Percentiles rank a stretch among this genome's conserved stretches.
Evolutionary conservation across 2,797 vertebrate genomes (phyloP).

Genomic region (Lepilemur ruficaudatus): DNA sequence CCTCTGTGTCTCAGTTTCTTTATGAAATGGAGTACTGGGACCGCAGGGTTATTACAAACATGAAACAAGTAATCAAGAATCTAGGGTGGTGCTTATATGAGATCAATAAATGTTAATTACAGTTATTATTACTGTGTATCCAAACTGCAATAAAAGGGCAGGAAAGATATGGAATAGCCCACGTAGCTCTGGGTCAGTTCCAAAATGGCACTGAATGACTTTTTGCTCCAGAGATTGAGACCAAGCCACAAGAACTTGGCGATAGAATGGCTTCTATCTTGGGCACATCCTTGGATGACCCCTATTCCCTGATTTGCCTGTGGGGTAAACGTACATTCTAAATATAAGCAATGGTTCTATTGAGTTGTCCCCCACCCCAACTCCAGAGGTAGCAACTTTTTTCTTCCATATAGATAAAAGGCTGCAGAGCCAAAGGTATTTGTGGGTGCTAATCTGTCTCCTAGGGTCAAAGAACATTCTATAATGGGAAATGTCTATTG

Average conservation of each 20-base stretch:
- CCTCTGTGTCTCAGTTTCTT: neutral
- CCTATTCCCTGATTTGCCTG: neutral
- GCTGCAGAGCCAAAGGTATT: conserved; percentile 71
- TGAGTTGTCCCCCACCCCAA: neutral
- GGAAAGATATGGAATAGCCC: neutral
- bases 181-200: neutral
- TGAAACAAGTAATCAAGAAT: neutral
- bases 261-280: conserved; percentile 49
- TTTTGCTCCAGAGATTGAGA: neutral
- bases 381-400: neutral
- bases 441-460: conserved; percentile 42
- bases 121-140: neutral
- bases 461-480: conserved; percentile 51
- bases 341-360: conserved; percentile 49
- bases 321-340: conserved; percentile 11
- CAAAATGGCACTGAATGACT: conserved; percentile 5
- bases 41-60: neutral
- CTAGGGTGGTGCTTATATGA: neutral
- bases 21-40: neutral
- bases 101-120: neutral
- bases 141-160: neutral
- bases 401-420: conserved; percentile 56
- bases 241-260: conserved; percentile 30
- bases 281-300: conserved; percentile 31
- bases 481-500: neutral